phyloP scores from a whole-genome alignment of 1,140 invertebrate genomes.

The Dysdera silvatica region DNA sequence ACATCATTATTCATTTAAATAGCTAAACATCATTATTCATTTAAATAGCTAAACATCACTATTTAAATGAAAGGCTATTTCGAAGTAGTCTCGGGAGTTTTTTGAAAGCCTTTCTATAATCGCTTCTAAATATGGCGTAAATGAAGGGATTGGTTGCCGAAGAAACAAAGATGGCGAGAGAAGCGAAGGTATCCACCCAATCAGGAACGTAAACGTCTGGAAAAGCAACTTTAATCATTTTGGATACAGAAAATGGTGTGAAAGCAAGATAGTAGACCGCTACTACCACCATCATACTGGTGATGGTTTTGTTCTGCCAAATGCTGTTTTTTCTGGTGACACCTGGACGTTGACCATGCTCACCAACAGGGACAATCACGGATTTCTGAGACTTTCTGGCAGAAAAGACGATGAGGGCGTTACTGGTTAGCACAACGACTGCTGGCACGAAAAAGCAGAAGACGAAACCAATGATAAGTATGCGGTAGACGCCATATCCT shows the following conservation, averaged over 20 bases:
- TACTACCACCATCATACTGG: conserved; percentile 14
- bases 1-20: too few relatives aligned
- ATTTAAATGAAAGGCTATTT: too few relatives aligned
- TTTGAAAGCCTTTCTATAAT: conserved; percentile 20
- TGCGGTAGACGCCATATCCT: neutral
- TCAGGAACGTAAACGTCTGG: neutral
- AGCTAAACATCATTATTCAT: too few relatives aligned
- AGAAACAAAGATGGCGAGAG: conserved; percentile 7
- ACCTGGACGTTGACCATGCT: neutral
- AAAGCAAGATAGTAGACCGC: conserved; percentile 5
- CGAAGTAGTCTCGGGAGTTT: conserved; percentile 1
- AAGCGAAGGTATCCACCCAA: neutral
- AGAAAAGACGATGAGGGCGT: neutral
- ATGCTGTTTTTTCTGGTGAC: neutral
- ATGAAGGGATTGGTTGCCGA: conserved; percentile 27
- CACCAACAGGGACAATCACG: neutral
- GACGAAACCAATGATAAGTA: neutral
- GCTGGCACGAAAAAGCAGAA: neutral
- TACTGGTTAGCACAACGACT: neutral
- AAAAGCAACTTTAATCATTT: neutral
- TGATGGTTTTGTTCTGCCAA: conserved; percentile 10
- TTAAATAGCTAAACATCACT: too few relatives aligned
- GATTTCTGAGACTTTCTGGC: neutral
- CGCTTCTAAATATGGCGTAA: conserved; percentile 24
- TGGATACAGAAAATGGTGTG: neutral